Base-by-base conservation (phyloP, 2,113 vertebrate species). In the Toxostoma redivivum region DNA sequence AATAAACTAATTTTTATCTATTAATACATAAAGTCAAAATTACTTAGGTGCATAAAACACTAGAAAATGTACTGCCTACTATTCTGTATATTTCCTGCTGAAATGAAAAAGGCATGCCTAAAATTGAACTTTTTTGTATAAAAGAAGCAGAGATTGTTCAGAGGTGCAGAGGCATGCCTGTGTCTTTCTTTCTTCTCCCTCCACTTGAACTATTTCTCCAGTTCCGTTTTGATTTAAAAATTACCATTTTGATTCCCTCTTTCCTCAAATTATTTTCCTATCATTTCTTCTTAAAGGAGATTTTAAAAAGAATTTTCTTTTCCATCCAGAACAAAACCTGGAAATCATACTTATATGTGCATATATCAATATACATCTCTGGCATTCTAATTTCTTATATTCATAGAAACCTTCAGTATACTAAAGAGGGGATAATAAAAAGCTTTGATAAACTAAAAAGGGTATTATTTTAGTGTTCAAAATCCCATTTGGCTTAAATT, bases 221-320 rank as follows among this genome's bases (percentile, higher is more conserved):
- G 7, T 16, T 25, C 25, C 61, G 18, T 2, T 9, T 0, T 50
- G 35, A 38, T 54, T 62, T 47, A 10, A 92, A 83, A 66, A 33
- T 60, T 30, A 53, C 0, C 1, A 8, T 38, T 82, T 76, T 61
- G 5, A 40, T 51, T 54, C 4, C 4, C 1, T 0, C 5, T 70
- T 44, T 67, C 45, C n/a, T 80, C 10, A 48, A 44, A 51, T 64
- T 62, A 1, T 64, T 88, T 45, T 30, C 17, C 3, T 11, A 51
- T 22, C 0, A 3, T 89, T 77, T 80, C 12, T 37, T 51, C 27
- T 22, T 16, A 30, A 45, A 15, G 3, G 8, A 72, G 10, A 50
- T 47, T 45, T 72, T 37, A 31, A 42, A 0, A 78, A 74, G 0
- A 58, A 48, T 50, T 79, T 3, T 53, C 9, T 57, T 95, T 87